A percentile compares a stretch with the other conserved stretches of the same genome.
Evolutionary conservation across 2,888 invertebrate genomes (phyloP).

Genomic region (Geotrupes spiniger): DNA sequence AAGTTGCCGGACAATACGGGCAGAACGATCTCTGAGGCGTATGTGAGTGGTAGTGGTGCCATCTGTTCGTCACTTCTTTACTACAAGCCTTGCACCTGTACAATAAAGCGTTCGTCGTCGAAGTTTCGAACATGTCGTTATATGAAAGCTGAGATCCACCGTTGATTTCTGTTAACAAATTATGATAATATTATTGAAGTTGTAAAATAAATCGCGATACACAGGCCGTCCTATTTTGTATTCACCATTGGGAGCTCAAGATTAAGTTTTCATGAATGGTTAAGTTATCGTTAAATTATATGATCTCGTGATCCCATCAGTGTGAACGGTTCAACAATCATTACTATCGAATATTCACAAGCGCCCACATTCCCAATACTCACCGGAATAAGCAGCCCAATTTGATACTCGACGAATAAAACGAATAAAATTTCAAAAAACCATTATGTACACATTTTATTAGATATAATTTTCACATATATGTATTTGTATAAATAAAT

Average conservation of each 20-base stretch:
- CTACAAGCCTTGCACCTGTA: slow-evolving; percentile 82
- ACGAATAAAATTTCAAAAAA: neutral
- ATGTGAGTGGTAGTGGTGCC: slow-evolving; percentile 86
- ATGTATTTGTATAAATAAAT: slow-evolving; percentile 32
- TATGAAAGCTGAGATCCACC: slow-evolving; percentile 59
- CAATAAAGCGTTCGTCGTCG: slow-evolving; percentile 67
- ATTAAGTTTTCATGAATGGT: too few relatives aligned
- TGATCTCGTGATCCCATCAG: too few relatives aligned
- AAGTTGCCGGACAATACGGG: slow-evolving; percentile 82
- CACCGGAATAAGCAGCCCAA: too few relatives aligned
- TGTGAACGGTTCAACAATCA: too few relatives aligned
- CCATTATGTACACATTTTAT: slow-evolving; percentile 11
- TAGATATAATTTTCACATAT: slow-evolving; percentile 20
- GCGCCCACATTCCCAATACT: too few relatives aligned
- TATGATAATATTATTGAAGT: slow-evolving; percentile 1
- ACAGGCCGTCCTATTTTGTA: too few relatives aligned
- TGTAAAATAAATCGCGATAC: neutral
- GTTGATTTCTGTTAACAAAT: slow-evolving; percentile 26
- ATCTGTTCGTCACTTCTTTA: slow-evolving; percentile 83
- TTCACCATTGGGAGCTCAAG: too few relatives aligned
- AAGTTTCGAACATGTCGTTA: slow-evolving; percentile 78
- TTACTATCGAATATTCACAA: too few relatives aligned
- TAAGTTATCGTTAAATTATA: too few relatives aligned
- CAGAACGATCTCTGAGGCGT: slow-evolving; percentile 76
- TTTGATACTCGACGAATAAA: too few relatives aligned